Base-by-base conservation (phyloP, 2,888 invertebrate species). In the Epinotia demarniana region DNA sequence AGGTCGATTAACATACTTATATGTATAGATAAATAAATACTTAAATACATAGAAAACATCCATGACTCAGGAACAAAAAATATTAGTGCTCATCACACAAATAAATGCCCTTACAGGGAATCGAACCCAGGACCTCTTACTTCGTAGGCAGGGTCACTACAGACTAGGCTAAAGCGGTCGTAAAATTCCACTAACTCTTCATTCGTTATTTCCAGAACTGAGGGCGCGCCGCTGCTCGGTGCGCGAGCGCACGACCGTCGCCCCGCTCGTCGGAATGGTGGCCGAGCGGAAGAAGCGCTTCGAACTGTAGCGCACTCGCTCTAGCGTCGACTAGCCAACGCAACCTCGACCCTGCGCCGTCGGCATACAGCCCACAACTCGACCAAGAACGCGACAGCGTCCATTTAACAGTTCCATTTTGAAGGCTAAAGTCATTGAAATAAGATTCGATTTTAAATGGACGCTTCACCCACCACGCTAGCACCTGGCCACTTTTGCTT, bases 211-310 rank as follows among this genome's bases (percentile, higher is more conserved):
- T 18, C 63, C 93, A 94, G 93, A 94, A 94, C 83, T 92, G 82
- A 92, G 84, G 79, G 77, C 84, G 73, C 84, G 89, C 79, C 91
- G 92, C 78, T 92, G 94, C 83, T 88, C 92, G 80, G 89, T 88
- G 80, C 88, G 90, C 82, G 85, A 86, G 69, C 89, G 89, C 78
- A 81, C 84, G 80, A 90, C 94, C 85, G 88, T 92, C 89, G 92
- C 92, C 86, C 95, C 96, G 86, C 95, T 95, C 84, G 95, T 94
- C 89, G 96, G 96, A 89, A 95, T 96, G 95, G 97, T 96, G 92
- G 96, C 96, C 85, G 96, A 96, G 91, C 95, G 96, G 86, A 95
- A 95, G 91, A 96, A 96, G 90, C 95, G 95, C 87, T 96, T 96
- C 92, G 96, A 96, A 89, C 91, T 94, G 80, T 63, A 80, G 67